Evolutionary conservation across 1,140 invertebrate genomes (phyloP).

Genomic region (Drosophila lacteicornis): DNA sequence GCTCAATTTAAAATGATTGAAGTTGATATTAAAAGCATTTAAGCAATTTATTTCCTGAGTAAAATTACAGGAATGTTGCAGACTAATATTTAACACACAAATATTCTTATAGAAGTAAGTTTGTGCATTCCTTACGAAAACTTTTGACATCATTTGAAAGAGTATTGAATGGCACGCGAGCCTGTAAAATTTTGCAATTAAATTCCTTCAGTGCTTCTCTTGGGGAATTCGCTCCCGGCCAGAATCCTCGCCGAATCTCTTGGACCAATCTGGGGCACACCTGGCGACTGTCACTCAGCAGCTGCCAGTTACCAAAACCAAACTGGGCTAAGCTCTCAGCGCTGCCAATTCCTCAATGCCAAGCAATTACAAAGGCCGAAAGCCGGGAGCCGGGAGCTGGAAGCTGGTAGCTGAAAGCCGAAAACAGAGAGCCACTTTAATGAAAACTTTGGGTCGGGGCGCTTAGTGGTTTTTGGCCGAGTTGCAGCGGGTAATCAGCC

Average conservation of each 20-base stretch:
- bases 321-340: slow-evolving; percentile 34
- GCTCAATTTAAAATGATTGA: background rate
- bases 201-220: slow-evolving; percentile 1
- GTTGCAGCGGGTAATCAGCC: slow-evolving; percentile 50
- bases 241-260: slow-evolving; percentile 6
- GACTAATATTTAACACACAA: background rate
- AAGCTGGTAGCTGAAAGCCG: slow-evolving; percentile 30
- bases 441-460: slow-evolving; percentile 54
- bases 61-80: background rate
- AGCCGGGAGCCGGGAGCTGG: slow-evolving; percentile 9
- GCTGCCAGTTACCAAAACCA: slow-evolving; percentile 23
- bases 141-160: background rate
- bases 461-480: slow-evolving; percentile 57
- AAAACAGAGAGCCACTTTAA: slow-evolving; percentile 56
- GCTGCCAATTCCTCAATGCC: slow-evolving; percentile 46
- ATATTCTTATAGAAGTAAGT: background rate
- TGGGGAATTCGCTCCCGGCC: background rate
- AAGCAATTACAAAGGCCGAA: slow-evolving; percentile 58
- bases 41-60: background rate
- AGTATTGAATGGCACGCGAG: slow-evolving; percentile 1
- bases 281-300: slow-evolving; percentile 33
- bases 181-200: slow-evolving; percentile 5
- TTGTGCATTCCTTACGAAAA: background rate
- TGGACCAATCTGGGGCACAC: slow-evolving; percentile 30
- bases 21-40: background rate